phyloP scores from a whole-genome alignment of 1,140 invertebrate genomes.

The Tachypleus tridentatus region DNA sequence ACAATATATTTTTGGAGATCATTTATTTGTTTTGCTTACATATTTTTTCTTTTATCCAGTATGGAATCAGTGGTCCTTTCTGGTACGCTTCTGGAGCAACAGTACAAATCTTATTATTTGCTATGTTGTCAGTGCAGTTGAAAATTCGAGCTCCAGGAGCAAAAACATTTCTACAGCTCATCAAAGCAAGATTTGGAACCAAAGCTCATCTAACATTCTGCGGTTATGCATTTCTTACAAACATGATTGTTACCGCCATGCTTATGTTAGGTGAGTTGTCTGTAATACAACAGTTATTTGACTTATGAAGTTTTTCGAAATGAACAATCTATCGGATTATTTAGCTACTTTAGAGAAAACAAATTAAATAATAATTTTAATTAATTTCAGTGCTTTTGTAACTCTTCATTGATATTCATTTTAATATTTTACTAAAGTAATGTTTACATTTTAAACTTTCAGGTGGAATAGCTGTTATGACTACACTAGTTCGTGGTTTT shows the following conservation, averaged over 20 bases:
- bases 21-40: not conserved
- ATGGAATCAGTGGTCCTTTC: conserved; percentile 35
- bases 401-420: too few species aligned
- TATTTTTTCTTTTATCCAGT: conserved; percentile 28
- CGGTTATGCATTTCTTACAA: conserved; percentile 33
- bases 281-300: too few species aligned
- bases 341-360: too few species aligned
- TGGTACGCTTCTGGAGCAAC: conserved; percentile 38
- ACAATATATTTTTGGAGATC: too few species aligned
- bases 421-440: too few species aligned
- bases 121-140: conserved; percentile 33
- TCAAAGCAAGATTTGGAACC: conserved; percentile 31
- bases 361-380: too few species aligned
- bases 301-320: too few species aligned
- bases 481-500: too few species aligned
- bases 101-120: conserved; percentile 35
- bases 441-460: too few species aligned
- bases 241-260: conserved; percentile 35
- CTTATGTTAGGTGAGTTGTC: conserved; percentile 34
- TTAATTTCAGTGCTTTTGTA: too few species aligned
- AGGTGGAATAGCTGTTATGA: too few species aligned
- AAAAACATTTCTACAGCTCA: conserved; percentile 36
- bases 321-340: too few species aligned
- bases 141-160: conserved; percentile 35
- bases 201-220: conserved; percentile 32